Base-by-base conservation (phyloP, 2,888 invertebrate species). In the Leptogaster cylindrica region DNA sequence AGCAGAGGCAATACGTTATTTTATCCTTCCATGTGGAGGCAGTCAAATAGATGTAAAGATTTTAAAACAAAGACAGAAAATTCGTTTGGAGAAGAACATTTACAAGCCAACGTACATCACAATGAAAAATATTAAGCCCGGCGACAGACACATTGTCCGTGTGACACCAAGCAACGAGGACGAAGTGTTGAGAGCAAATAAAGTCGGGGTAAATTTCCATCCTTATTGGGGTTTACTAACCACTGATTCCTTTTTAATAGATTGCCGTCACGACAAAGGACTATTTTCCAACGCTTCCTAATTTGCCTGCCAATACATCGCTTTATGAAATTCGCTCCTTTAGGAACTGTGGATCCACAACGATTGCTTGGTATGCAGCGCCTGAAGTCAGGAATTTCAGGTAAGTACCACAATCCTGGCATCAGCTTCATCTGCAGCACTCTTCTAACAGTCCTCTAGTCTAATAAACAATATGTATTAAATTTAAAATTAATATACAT, bases 361-460 rank as follows among this genome's bases (percentile, higher is more conserved):
- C 83, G 12, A 81, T 87, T 12, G 85, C 85, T 20, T 87, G 87
- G 87, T 77, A 84, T 68, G 81, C 84, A 3, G 82, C 84, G 1
- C 83, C 83, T 1, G 84, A 83, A 70, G 76, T 78, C 20, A 77
- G 81, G 20, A 76, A 78, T 65, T 72, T 79, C 66, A 77, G 79
- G 81, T 81, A 73, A 73, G 72, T 68, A 51, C n/a, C 6, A 20
- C 14, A 25, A n/a, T n/a, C n/a, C 8, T 16, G n/a, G 6, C 18
- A 14, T 48, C 20, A 12, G 3, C 7, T 18, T 48, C 20, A 18
- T 18, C 18, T 41, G 36, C 8, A 20, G 23, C 20, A 14, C 16
- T 68, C 4, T 16, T 25, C 36, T 36, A 14, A 44, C 8, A 51
- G 16, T 61, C 25, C n/a, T n/a, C n/a, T n/a, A n/a, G n/a, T n/a